Conservation (phyloP, 2,888 invertebrate genomes). For the Chrysomela aeneicollis region DNA sequence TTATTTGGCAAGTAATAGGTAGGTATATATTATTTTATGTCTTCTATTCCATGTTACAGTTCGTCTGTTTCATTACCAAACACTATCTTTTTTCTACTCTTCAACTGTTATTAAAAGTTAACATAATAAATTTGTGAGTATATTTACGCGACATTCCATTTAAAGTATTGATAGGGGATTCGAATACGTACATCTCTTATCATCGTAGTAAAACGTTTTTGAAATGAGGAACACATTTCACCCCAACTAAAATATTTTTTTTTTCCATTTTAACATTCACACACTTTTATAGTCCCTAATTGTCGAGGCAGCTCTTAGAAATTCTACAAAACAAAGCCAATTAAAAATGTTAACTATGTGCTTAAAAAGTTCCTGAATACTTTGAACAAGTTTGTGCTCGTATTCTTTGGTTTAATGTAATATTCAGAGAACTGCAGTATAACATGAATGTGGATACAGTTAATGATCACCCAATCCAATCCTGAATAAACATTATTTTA, state of each 20-base stretch:
- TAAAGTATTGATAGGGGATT: no score
- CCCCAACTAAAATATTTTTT: neutral
- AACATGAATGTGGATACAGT: neutral
- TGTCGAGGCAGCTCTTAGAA: conserved; percentile 20
- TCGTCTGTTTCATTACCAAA: no score
- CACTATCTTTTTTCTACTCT: no score
- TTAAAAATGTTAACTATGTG: conserved; percentile 37
- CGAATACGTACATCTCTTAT: no score
- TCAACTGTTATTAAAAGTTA: no score
- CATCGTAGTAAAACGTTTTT: no score
- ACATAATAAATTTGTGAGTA: no score
- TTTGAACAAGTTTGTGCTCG: conserved; percentile 10
- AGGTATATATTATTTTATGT: no score
- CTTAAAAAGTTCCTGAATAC: conserved; percentile 32
- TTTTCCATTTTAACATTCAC: neutral
- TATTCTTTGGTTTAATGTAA: neutral
- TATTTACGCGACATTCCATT: no score
- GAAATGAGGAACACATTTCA: no score
- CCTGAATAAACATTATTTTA: neutral
- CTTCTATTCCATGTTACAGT: no score
- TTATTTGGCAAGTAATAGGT: no score
- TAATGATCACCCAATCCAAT: neutral
- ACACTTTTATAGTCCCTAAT: conserved; percentile 6
- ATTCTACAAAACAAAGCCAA: conserved; percentile 38
- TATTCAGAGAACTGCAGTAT: neutral